Percentiles rank a stretch among this genome's conserved stretches.
These are phyloP conservation scores for Drosophila lacertosa DNA, from an alignment of 1,140 invertebrate genomes.

Conservation along the genomic window DNA sequence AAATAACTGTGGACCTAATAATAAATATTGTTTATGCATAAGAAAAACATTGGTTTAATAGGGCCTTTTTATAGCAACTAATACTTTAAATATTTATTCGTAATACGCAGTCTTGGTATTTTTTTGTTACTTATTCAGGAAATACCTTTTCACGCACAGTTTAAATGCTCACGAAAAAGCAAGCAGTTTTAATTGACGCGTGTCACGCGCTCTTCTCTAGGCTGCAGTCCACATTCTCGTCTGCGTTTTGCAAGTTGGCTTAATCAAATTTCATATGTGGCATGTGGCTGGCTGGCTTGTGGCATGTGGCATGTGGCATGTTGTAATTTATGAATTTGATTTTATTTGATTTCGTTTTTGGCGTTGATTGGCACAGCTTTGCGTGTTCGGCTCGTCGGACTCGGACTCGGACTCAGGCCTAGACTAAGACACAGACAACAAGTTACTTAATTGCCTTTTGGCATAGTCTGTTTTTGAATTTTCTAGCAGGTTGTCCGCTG, in stretches of 20 bases:
- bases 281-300: slow-evolving; percentile 35
- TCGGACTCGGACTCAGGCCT: not conserved
- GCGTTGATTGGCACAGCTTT: slow-evolving; percentile 60
- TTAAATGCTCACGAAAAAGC: no score
- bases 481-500: slow-evolving; percentile 26
- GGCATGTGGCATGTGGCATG: slow-evolving; percentile 54
- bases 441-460: slow-evolving; percentile 62
- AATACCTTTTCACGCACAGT: no score
- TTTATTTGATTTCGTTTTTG: slow-evolving; percentile 70
- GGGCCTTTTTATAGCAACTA: no score
- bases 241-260: slow-evolving; percentile 45
- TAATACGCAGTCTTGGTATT: no score
- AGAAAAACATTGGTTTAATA: no score
- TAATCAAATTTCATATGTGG: slow-evolving; percentile 56
- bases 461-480: slow-evolving; percentile 19
- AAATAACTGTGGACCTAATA: no score
- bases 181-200: slow-evolving; percentile 1
- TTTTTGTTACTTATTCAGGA: no score
- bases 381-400: slow-evolving; percentile 16
- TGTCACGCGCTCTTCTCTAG: slow-evolving; percentile 39
- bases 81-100: no score
- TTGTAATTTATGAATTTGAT: slow-evolving; percentile 64
- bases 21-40: no score
- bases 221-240: slow-evolving; percentile 27
- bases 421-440: slow-evolving; percentile 21